Percentiles rank a stretch among this genome's conserved stretches.
These are phyloP conservation scores for Aphidoletes aphidimyza DNA, from an alignment of 2,888 invertebrate species.

Conservation along the genomic window DNA sequence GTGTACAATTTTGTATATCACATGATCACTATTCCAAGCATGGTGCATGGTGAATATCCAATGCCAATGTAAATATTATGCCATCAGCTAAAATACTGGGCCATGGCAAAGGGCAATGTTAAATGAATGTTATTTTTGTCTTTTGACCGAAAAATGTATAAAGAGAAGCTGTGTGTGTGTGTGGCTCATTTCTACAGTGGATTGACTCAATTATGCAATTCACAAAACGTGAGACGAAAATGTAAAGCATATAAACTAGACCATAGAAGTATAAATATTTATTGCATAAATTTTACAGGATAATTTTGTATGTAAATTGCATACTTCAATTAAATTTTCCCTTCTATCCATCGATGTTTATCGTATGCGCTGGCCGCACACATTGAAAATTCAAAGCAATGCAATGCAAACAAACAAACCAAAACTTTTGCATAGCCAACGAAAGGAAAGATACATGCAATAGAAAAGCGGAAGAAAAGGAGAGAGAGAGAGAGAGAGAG, in stretches of 20 bases:
- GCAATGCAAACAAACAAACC: background rate
- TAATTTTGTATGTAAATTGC: conserved; percentile 12
- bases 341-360: conserved; percentile 6
- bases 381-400: background rate
- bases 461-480: no score
- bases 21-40: no score
- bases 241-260: background rate
- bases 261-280: conserved; percentile 42
- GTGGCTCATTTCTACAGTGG: background rate
- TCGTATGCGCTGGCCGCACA: background rate
- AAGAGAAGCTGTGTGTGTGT: background rate
- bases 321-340: conserved; percentile 25
- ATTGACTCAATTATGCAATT: conserved; percentile 16
- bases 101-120: no score
- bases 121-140: conserved; percentile 17
- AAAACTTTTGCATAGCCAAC: background rate
- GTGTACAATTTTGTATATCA: background rate
- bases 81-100: no score
- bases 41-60: no score
- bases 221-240: conserved; percentile 25
- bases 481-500: background rate
- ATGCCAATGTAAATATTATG: no score
- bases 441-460: no score
- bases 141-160: background rate
- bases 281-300: conserved; percentile 46